Conservation (phyloP, 2,113 vertebrate genomes). For the Ailurus styani region DNA sequence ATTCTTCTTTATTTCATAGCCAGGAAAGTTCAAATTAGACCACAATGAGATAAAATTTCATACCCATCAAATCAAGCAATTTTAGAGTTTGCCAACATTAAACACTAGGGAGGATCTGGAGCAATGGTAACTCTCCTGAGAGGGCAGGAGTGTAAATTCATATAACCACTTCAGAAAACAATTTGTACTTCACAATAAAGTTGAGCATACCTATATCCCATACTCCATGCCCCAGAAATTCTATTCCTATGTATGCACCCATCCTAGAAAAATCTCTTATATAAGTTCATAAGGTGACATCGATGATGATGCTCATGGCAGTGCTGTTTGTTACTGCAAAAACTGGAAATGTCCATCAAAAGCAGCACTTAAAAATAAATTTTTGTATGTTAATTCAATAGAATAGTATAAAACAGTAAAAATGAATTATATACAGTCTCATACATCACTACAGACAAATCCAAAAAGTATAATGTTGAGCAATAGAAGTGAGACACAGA, state of each 20-base stretch:
- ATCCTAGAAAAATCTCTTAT: neutral
- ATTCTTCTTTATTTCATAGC: neutral
- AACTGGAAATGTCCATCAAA: neutral
- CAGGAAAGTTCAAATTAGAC: neutral
- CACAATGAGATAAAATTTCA: neutral
- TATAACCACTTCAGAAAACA: neutral
- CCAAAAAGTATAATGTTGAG: neutral
- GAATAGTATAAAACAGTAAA: neutral
- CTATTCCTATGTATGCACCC: neutral
- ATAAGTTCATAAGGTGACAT: neutral
- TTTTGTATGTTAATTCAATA: neutral
- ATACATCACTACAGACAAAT: neutral
- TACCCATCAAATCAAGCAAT: neutral
- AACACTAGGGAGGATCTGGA: neutral
- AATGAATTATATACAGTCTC: neutral
- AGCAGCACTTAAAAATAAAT: neutral
- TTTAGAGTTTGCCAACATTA: neutral
- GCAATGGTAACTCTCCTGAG: neutral
- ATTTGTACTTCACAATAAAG: neutral
- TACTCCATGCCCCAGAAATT: neutral
- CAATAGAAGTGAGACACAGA: neutral
- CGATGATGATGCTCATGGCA: neutral
- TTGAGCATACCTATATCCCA: neutral
- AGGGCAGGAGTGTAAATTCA: neutral
- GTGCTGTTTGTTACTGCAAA: neutral